Evolutionary conservation across 2,888 invertebrate genomes (phyloP).

Genomic region (Drosophila nr. perissopoda): DNA sequence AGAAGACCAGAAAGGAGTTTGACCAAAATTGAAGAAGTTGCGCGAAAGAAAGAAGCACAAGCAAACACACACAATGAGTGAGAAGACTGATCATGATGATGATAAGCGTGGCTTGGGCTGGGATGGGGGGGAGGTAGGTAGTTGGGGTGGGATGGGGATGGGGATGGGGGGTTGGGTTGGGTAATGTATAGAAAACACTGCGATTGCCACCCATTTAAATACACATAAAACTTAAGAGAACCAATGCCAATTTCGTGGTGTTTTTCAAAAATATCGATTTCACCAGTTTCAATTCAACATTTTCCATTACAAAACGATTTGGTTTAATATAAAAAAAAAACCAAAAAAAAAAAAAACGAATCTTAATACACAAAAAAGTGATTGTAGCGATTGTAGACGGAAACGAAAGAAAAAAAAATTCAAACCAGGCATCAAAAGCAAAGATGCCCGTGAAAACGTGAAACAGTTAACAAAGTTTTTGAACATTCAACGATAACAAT

Average conservation of each 20-base stretch:
- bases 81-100: background rate
- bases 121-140: background rate
- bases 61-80: constrained; percentile 13
- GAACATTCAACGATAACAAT: background rate
- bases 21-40: constrained; percentile 11
- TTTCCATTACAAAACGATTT: constrained; percentile 12
- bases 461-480: constrained; percentile 4
- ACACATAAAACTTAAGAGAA: constrained; percentile 26
- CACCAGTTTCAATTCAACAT: constrained; percentile 26
- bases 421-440: constrained; percentile 18
- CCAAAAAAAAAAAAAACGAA: background rate
- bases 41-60: constrained; percentile 3
- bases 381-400: background rate
- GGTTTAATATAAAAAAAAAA: background rate
- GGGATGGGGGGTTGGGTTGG: background rate
- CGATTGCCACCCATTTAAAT: constrained; percentile 28
- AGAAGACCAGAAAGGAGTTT: background rate
- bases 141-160: too few relatives aligned
- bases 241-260: constrained; percentile 72
- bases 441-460: constrained; percentile 19
- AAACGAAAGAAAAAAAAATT: background rate
- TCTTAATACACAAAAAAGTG: background rate
- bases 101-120: background rate
- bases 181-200: constrained; percentile 18
- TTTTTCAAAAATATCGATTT: constrained; percentile 25